Evolutionary conservation across 2,888 invertebrate genomes (phyloP), one percentile per base, ranked within the genome.

Genomic region (Cecidostiba fungosa): DNA sequence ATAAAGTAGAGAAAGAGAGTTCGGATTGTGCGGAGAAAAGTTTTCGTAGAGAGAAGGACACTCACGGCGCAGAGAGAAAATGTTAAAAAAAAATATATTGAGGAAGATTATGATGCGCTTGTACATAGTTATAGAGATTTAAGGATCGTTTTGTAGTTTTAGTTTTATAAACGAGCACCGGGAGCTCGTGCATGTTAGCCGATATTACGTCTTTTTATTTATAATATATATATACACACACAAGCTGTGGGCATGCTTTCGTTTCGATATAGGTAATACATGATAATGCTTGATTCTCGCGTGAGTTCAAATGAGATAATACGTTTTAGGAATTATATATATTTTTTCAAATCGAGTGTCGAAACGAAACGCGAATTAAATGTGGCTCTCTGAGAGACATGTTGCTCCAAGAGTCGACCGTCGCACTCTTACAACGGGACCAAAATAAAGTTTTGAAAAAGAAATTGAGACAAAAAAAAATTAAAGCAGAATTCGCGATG

Each of bases 351-450:
- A 43, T 43, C 26, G 36, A 14, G 32, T 1, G 8, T n/a, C 54
- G 77, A 62, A 47, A 70, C 50, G 54, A 26, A 70, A 23, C 32
- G 36, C 5, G 2, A 19, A n/a, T n/a, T 16, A 43, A 43, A 72
- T 72, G 59, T 83, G 77, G 77, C 83, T 83, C 83, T 83, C 83
- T 77, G 83, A 83, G 83, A 83, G 83, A 62, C 77, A 83, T 62
- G 12, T 50, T 59, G 29, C 36, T 54, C 50, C 14, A 81, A 43
- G 5, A 23, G 23, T 69, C 54, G 5, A 26, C 76, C 19, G 29
- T 54, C 59, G 59, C n/a, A 72, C 39, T 39, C 36, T 72, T 43
- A 43, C 23, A 72, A 39, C 39, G 39, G 72, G 36, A 39, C 36
- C 36, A 12, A 19, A 32, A 19, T 19, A 14, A 39, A 0, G 36